Evolutionary conservation across 2,797 vertebrate species (phyloP), one percentile per base, ranked within the genome.

Genomic region (Microtus californicus): DNA sequence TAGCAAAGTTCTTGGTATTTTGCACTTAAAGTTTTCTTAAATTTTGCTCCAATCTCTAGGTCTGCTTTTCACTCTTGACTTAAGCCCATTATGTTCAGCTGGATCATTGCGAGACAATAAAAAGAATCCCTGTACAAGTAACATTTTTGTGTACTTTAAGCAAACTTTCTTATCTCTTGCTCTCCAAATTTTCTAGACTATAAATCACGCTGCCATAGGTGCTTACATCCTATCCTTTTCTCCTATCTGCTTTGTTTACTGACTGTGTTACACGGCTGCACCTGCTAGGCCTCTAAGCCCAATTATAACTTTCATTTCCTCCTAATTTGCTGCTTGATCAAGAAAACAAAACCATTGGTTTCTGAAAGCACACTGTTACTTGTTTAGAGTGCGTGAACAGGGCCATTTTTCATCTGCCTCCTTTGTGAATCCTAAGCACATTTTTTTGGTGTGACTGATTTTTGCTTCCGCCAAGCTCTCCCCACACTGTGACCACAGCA

Each of bases 271-370:
- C 76, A 92, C 61, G 95, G 86, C 29, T 96, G 76, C n/a, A 97
- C 34, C 65, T 96, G 80, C 91, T 92, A 92, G 73, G 37, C 93
- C 93, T 96, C 54, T 89, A 48, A 65, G 82, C 14, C 34, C 74
- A 95, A 78, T 92, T 94, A 86, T 71, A 85, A 90, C 61, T 92
- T 93, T 91, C 96, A 93, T 97, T 91, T 94, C 76, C 79, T 87
- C 94, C 95, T 94, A 88, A 11, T 88, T 85, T 88, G 73, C 79
- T 94, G 73, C 83, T 90, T 97, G 86, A 73, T 63, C 51, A 59
- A 69, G 43, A 90, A 93, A 93, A 85, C 87, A 95, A 96, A 95
- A 88, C 87, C 73, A 71, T 11, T 94, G 69, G 34, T 56, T 96
- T 95, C 85, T 95, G 74, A 79, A 73, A 94, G 78, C 81, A 94